Percentiles rank a stretch among this genome's conserved stretches.
These are phyloP conservation scores for Oasisia sp. DNA, from an alignment of 2,888 invertebrate species.

Conservation along the genomic window DNA sequence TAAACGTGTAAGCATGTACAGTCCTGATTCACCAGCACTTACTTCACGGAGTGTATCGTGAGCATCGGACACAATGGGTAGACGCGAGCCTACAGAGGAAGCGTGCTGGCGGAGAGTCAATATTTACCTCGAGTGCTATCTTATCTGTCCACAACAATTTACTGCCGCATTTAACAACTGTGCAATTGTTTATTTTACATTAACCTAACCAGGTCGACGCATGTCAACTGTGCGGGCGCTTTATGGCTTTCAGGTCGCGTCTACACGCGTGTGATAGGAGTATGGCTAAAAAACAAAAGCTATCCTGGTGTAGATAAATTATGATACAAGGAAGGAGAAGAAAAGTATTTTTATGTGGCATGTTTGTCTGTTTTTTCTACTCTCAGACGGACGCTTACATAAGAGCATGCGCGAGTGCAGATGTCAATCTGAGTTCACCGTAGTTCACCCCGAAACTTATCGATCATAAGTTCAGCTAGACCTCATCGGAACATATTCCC, in stretches of 20 bases:
- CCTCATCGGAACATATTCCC: background rate
- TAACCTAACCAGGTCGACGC: conserved; percentile 13
- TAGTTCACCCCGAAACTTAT: background rate
- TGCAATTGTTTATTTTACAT: background rate
- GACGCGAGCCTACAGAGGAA: background rate
- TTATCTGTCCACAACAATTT: conserved; percentile 6
- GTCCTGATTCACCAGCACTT: background rate
- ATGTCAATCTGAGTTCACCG: background rate
- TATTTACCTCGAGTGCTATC: background rate
- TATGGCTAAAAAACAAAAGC: no score
- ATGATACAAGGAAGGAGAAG: no score
- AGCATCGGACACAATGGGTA: background rate
- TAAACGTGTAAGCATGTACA: background rate
- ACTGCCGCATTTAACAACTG: background rate
- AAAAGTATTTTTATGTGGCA: no score
- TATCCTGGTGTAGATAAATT: no score
- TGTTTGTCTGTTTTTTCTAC: background rate
- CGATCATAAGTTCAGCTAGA: background rate
- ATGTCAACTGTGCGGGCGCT: background rate
- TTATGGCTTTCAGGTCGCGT: background rate
- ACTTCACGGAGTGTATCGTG: background rate
- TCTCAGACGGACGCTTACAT: background rate
- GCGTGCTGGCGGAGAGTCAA: background rate
- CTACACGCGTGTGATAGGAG: background rate
- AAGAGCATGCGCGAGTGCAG: background rate